phyloP scores from a whole-genome alignment of 2,113 vertebrate species.

The Tragelaphus imberbis region DNA sequence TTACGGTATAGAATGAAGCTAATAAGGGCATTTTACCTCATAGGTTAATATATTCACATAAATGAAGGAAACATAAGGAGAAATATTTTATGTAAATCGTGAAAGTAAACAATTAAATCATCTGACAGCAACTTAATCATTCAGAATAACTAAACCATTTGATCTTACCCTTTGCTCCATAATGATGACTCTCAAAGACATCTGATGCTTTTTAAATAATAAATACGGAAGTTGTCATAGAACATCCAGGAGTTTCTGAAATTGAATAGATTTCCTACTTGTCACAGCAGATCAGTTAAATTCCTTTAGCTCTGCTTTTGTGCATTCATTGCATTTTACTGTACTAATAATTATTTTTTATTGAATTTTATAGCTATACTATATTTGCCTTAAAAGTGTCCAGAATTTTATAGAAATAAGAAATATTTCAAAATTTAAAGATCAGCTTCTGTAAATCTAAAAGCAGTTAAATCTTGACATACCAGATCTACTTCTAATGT shows the following conservation, averaged over 20 bases:
- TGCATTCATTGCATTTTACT: not conserved
- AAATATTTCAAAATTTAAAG: not conserved
- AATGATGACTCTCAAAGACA: not conserved
- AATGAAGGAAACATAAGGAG: not conserved
- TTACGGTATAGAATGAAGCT: not conserved
- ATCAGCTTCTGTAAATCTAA: not conserved
- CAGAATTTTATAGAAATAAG: not conserved
- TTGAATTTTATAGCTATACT: not conserved
- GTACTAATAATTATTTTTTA: not conserved
- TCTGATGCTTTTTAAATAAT: not conserved
- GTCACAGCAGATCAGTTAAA: not conserved
- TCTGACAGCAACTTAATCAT: not conserved
- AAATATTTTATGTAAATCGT: not conserved
- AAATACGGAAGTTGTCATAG: not conserved
- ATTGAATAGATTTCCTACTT: not conserved
- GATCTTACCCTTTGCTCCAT: not conserved
- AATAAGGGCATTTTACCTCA: not conserved
- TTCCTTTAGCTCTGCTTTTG: not conserved
- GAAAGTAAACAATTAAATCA: not conserved
- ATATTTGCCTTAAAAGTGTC: not conserved
- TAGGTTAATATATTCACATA: not conserved
- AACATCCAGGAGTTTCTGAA: not conserved
- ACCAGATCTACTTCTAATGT: not conserved
- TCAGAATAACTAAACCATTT: not conserved
- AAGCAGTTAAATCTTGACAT: not conserved